phyloP scores from a whole-genome alignment of 2,113 vertebrate species.

The Catharus fuscescens region DNA sequence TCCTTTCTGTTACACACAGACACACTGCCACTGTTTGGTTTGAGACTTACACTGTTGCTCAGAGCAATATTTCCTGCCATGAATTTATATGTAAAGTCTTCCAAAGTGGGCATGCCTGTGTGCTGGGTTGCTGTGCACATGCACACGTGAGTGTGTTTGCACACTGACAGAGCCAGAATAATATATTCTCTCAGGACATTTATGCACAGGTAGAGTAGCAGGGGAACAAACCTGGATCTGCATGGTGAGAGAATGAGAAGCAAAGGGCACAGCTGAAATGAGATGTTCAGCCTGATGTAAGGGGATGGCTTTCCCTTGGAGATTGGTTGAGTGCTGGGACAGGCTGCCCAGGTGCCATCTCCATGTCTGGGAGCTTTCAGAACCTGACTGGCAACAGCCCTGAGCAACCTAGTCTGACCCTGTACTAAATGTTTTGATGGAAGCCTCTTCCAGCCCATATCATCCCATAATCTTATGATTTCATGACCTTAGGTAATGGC shows the following conservation, averaged over 20 bases:
- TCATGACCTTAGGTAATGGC: background rate
- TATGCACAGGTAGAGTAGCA: rapidly evolving
- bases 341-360: background rate
- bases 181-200: background rate
- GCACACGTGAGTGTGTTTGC: rapidly evolving
- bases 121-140: background rate
- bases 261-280: rapidly evolving
- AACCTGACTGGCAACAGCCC: background rate
- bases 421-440: background rate
- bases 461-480: background rate
- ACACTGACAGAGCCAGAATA: rapidly evolving
- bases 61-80: background rate
- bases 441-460: background rate
- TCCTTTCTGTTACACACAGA: background rate
- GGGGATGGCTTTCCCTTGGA: background rate
- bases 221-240: background rate
- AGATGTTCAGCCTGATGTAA: background rate
- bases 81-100: background rate
- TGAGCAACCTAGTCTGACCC: background rate
- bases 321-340: background rate
- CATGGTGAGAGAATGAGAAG: background rate
- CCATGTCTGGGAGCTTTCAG: background rate
- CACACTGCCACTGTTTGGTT: background rate
- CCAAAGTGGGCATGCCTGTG: rapidly evolving
- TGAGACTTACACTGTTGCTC: background rate